Percentiles rank a stretch among this genome's conserved stretches.
Evolutionary conservation across 2,888 invertebrate genomes (phyloP).

Genomic region (Lithophane leautieri): DNA sequence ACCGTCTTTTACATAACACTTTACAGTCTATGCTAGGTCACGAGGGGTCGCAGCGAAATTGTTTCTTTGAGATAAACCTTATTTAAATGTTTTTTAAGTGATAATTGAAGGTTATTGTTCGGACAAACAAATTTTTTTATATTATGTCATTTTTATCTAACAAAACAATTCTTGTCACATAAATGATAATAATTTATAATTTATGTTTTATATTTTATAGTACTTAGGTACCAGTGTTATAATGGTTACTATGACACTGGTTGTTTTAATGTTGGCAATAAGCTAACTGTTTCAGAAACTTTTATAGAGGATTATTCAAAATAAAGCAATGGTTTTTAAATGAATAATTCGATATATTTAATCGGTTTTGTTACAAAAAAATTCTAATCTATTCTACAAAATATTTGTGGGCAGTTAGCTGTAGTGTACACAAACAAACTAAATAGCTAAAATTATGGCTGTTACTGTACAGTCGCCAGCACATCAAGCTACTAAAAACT

Average conservation of each 20-base stretch:
- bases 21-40: conserved; percentile 14
- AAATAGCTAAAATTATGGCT: background rate
- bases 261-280: too few relatives aligned
- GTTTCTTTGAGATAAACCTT: conserved; percentile 36
- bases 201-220: background rate
- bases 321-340: background rate
- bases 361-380: background rate
- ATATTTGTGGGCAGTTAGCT: background rate
- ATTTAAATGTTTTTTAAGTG: conserved; percentile 16
- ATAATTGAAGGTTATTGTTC: background rate
- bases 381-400: background rate
- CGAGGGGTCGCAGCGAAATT: conserved; percentile 40
- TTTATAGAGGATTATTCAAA: too few relatives aligned
- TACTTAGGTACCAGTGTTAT: too few relatives aligned
- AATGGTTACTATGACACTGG: too few relatives aligned
- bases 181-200: background rate
- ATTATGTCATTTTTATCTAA: too few relatives aligned
- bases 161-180: background rate
- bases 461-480: too few relatives aligned
- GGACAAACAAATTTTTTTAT: background rate
- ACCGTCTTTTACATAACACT: conserved; percentile 16
- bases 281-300: too few relatives aligned
- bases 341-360: background rate
- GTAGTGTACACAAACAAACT: background rate
- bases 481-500: too few relatives aligned